Base-by-base conservation (phyloP, 2,888 invertebrate genomes). In the Acleris cristana region DNA sequence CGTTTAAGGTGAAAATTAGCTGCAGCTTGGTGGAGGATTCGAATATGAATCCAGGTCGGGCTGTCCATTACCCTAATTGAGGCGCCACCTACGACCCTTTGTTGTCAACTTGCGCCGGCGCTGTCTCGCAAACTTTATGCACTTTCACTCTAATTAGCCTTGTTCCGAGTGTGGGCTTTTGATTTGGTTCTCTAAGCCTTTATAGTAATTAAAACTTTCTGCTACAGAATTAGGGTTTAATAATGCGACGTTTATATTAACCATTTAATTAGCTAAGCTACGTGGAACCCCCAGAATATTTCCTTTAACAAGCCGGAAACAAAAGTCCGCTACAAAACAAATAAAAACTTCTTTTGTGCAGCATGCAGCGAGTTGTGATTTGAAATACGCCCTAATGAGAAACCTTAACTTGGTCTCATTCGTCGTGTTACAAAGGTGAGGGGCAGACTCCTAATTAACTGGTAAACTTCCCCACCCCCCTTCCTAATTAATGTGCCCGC, bases 41-140 rank as follows among this genome's bases (percentile, higher is more conserved):
- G 86, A 89, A 87, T 89, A 86, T 89, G 91, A 89, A 90, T 89
- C 86, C 89, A 91, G 90, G 90, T 89, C 85, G 85, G 83, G 85
- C 79, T 88, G 89, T 92, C 92, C 93, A 93, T 93, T 93, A 92
- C 89, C 84, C 90, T 93, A 93, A 93, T 93, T 93, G 92, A 86
- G 79, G 79, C 74, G 74, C 56, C 55, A 62, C 63, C 67, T 67
- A 63, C 67, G 63, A 83, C 81, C 82, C 82, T 86, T 87, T 88
- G 87, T 87, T 84, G 76, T 74, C 75, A 73, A 75, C 78, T 73
- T 45, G 30, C 54, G 48, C 30, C 14, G 56, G 7, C 48, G 52
- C 52, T 49, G 62, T 63, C 53, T 52, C 57, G 52, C 49, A 48
- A 65, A 67, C 67, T 67, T 58, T 63, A 62, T 67, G 67, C 67